Base-by-base conservation (phyloP, 2,888 invertebrate genomes). In the Ernsta delagoae region DNA sequence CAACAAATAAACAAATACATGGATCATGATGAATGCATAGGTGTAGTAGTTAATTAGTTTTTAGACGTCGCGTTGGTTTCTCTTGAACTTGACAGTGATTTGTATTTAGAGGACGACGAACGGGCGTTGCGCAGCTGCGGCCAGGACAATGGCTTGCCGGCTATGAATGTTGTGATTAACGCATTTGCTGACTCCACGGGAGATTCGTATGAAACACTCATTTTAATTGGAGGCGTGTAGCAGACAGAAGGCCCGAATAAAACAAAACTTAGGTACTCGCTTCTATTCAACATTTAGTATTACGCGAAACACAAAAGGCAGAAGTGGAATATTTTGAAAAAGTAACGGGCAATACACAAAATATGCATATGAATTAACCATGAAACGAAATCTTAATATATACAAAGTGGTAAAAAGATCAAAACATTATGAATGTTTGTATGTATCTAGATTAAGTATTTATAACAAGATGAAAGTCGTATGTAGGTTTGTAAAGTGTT, bases 81-180 rank as follows among this genome's bases (percentile, higher is more conserved):
- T 79, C 79, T 80, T 87, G 82, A 87, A 89, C 86, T 87, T 88
- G 86, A 87, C 86, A 88, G 86, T 85, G 83, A 84, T 86, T 85
- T 84, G 82, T 86, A 83, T 85, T 83, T 84, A 73, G 78, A 82
- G 81, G 84, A 83, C 78, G 70, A 75, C 78, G 70, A 75, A 70
- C 72, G 74, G 74, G 73, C 73, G 81, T 80, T 82, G 79, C 74
- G 76, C 87, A 88, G 84, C 82, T 88, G 86, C 78, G 79, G 72
- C 71, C 24, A 16, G 86, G 79, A 90, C 89, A 90, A 90, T 87
- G 76, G 84, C 73, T 72, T 66, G 76, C 75, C 75, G 75, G 73
- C 71, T 75, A 75, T 76, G 76, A 83, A 82, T 81, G 78, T 77
- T 86, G 78, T 85, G 81, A 83, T 84, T 81, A 78, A 80, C 76